These are phyloP conservation scores for Tetrax tetrax DNA, from an alignment of 2,113 vertebrate genomes.

Conservation along the genomic window DNA sequence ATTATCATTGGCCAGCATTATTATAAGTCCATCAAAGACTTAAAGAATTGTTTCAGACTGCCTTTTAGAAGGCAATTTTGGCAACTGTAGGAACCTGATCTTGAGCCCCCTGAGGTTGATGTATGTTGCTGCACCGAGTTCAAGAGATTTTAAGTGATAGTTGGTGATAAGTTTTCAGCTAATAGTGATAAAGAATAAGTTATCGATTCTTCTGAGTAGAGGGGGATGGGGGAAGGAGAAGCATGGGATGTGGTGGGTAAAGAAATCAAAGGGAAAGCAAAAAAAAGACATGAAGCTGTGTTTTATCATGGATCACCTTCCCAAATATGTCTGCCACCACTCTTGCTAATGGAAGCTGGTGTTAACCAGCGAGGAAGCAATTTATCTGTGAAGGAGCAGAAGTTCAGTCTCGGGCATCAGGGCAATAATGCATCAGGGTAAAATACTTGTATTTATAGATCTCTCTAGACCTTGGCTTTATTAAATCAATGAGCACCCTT, in stretches of 20 bases:
- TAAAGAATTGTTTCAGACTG: neutral
- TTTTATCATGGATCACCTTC: conserved; percentile 60
- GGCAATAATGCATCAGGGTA: conserved; percentile 53
- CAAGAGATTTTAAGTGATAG: neutral
- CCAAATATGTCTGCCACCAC: conserved; percentile 45
- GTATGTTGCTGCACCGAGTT: neutral
- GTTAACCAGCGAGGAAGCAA: conserved; percentile 55
- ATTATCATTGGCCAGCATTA: neutral
- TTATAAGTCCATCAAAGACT: neutral
- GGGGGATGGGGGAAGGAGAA: neutral
- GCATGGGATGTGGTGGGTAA: neutral
- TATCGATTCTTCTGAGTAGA: conserved; percentile 28
- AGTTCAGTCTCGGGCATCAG: conserved; percentile 48
- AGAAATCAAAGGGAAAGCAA: conserved; percentile 32
- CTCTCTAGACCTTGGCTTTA: conserved; percentile 48
- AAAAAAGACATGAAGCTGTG: neutral
- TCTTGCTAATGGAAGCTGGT: conserved; percentile 53
- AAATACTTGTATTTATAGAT: conserved; percentile 58
- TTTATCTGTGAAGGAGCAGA: conserved; percentile 60
- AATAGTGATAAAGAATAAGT: neutral
- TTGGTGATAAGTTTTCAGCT: neutral
- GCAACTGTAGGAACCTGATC: neutral
- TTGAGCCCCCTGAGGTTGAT: neutral
- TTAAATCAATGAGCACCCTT: conserved; percentile 59
- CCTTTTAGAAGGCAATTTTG: neutral